Base-by-base conservation (phyloP, 2,113 vertebrate species). In the Chrysemys picta region DNA sequence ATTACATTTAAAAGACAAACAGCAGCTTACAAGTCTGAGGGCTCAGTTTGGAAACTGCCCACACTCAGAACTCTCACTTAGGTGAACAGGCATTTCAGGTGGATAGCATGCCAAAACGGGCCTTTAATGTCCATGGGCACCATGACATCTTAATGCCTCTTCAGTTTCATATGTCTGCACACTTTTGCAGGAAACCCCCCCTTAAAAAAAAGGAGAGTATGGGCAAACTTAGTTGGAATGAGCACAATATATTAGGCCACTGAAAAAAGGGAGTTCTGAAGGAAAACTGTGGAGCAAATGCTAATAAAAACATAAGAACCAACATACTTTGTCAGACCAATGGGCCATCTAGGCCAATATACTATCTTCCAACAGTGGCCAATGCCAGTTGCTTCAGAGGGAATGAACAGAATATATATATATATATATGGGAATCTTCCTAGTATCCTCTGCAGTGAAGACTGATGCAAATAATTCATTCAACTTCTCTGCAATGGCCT, bases 1-100 rank as follows among this genome's bases (percentile, higher is more conserved):
- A 85, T 93, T 56, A 80, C 94, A 78, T 47, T 56, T 94, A 97
- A 97, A 93, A 84, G 94, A 89, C 87, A 95, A 95, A 93, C 79
- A 97, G 49, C 59, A 88, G 65, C 21, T 80, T 89, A 82, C 85
- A 85, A 91, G 93, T 91, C 82, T 84, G 79, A 82, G 5, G 69
- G 69, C 7, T 91, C 76, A 84, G 19, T 16, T 0, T 38, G 21
- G 38, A 93, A 95, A 90, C 79, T 56, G 85, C 81, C 16, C 76
- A 91, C 89, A 80, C 54, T 81, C 75, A 52, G 1, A 27, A 80
- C 19, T 6, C 92, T 59, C 81, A 79, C 83, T 31, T 59, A 80
- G 79, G 4, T 82, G 27, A 59, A 84, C 0, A 4, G 81, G 91
- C 89, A 35, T 62, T 49, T 16, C 49, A 84, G 42, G 45, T 56